phyloP scores from a whole-genome alignment of 2,797 vertebrate genomes.

The Labeo calbasu region DNA sequence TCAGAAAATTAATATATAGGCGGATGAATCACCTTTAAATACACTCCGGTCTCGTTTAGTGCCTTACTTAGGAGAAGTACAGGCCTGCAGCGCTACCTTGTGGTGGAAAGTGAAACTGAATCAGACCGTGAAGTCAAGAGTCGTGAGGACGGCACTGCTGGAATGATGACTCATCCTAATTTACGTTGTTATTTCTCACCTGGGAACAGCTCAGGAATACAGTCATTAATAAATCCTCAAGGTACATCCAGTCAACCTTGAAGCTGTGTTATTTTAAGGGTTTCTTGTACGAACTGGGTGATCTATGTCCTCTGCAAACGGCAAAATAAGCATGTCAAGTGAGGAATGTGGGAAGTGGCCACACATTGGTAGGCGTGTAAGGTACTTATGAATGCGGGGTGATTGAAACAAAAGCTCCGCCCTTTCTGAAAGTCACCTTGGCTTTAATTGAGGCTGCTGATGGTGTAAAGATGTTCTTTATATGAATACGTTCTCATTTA shows the following conservation, averaged over 20 bases:
- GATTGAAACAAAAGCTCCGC: conserved; percentile 51
- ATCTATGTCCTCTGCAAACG: conserved; percentile 23
- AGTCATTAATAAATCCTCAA: conserved; percentile 70
- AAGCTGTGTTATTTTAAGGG: conserved; percentile 31
- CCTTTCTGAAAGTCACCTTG: conserved; percentile 69
- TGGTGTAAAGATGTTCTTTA: conserved; percentile 7
- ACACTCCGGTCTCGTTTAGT: conserved; percentile 4
- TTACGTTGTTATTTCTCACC: conserved; percentile 71
- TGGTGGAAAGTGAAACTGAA: conserved; percentile 27
- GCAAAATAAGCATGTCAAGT: conserved; percentile 19
- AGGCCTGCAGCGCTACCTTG: conserved; percentile 34
- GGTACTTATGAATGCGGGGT: conserved; percentile 65
- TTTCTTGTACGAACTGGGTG: neutral
- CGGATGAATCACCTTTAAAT: conserved; percentile 67
- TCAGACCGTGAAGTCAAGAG: neutral
- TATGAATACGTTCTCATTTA: conserved; percentile 18
- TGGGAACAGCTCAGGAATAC: conserved; percentile 62
- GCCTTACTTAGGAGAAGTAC: neutral
- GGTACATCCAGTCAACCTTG: conserved; percentile 64
- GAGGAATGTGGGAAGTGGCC: neutral
- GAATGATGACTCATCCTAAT: conserved; percentile 73
- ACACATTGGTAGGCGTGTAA: conserved; percentile 20
- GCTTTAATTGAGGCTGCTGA: conserved; percentile 59
- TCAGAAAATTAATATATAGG: conserved; percentile 70
- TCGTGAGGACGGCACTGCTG: conserved; percentile 7